Evolutionary conservation across 1,140 invertebrate species (phyloP), one percentile per base, ranked within the genome.

Genomic region (Dreissena rostriformis): DNA sequence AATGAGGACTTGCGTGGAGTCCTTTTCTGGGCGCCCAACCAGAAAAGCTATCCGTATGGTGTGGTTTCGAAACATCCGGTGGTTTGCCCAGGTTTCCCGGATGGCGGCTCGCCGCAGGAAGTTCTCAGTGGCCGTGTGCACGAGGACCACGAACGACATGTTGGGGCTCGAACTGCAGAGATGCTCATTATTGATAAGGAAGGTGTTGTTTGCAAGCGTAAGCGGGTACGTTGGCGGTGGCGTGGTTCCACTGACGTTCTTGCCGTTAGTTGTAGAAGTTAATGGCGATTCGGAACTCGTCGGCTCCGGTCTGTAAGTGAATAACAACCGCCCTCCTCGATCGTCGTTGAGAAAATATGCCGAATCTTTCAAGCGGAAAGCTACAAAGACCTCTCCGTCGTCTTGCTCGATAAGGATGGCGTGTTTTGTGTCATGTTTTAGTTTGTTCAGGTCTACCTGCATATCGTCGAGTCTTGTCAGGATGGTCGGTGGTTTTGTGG

Each of bases 1-100:
- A n/a, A n/a, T n/a, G n/a, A n/a, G n/a, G n/a, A n/a, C n/a, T n/a
- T n/a, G n/a, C n/a, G n/a, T n/a, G n/a, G n/a, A n/a, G n/a, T n/a
- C n/a, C n/a, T n/a, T n/a, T n/a, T n/a, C n/a, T n/a, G n/a, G n/a
- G n/a, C n/a, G n/a, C n/a, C n/a, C n/a, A n/a, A n/a, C 24, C 14
- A 90, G 52, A 57, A 89, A 90, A 17, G 88, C 66, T n/a, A 88
- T 81, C 22, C 87, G 77, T 17, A 91, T 67, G 0, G 79, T 76
- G 15, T 73, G 28, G 17, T 85, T 71, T 39, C 55, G 73, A 68
- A n/a, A n/a, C n/a, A n/a, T n/a, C n/a, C n/a, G n/a, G n/a, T n/a
- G n/a, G n/a, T n/a, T n/a, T n/a, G n/a, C 90, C 91, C 91, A 92
- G 6, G 92, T 92, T 68, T 89, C 78, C 24, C 92, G 75, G 10